phyloP scores from a whole-genome alignment of 2,113 vertebrate genomes.

The Lampris incognitus region DNA sequence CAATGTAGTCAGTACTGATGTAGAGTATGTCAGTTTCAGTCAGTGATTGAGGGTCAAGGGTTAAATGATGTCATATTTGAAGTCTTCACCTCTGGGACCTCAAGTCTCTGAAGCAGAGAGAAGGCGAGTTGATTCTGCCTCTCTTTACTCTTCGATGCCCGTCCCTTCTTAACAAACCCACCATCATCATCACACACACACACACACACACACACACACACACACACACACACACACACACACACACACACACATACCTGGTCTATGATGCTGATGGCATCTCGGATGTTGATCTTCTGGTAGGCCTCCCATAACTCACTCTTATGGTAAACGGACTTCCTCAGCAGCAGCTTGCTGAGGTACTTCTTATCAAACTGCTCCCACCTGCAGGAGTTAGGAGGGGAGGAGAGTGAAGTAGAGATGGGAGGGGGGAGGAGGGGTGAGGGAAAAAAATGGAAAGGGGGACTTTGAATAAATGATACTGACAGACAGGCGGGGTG shows the following conservation, averaged over 20 bases:
- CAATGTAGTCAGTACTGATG: no score
- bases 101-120: no score
- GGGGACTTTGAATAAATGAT: neutral
- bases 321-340: conserved; percentile 93
- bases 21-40: no score
- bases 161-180: no score
- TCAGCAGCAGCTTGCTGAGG: conserved; percentile 93
- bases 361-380: conserved; percentile 98
- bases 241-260: conserved; percentile 81
- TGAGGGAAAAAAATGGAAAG: neutral
- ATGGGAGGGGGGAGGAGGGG: neutral
- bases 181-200: neutral
- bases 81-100: no score
- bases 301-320: conserved; percentile 97
- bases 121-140: no score
- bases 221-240: neutral
- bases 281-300: conserved; percentile 97
- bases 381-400: conserved; percentile 82
- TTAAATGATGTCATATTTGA: no score
- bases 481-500: no score
- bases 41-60: no score
- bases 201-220: neutral
- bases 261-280: conserved; percentile 95
- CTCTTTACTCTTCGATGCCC: no score
- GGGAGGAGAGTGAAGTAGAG: neutral